Evolutionary conservation across 2,888 invertebrate species (phyloP), one percentile per base, ranked within the genome.

Genomic region (Leptopilina drosophilae): DNA sequence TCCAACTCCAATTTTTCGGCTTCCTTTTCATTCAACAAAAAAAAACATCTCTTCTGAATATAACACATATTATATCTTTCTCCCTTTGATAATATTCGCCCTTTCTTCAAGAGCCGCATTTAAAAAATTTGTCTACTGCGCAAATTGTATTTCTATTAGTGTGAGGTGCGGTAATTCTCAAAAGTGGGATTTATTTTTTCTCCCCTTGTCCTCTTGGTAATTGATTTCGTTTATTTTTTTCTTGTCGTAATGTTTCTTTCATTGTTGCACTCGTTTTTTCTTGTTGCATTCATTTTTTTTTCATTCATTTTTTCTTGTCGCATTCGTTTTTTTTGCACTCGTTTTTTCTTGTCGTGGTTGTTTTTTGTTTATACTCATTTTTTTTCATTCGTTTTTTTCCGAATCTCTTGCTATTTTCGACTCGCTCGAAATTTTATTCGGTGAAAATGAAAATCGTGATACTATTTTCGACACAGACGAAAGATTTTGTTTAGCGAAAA

Each of bases 1-100:
- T 64, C 65, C 20, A 77, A 69, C 53, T 73, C 66, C 69, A 73
- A 64, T 73, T 64, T n/a, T 64, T 46, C 49, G 33, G 14, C 26
- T 76, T 20, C n/a, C 65, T 65, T 33, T 49, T 77, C 64, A 64
- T 11, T 46, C 59, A 53, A 67, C 20, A 78, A 33, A 33, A 33
- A 33, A 33, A 33, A 33, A 33, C 5, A 33, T 65, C 33, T 64
- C 59, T 64, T 64, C 40, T 64, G 49, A 66, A 75, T 64, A 42
- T 8, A 6, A 40, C 14, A n/a, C 62, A 62, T 15, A 20, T 15
- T 62, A 62, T n/a, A 62, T 62, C 2, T 33, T 5, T 33, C 5
- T 33, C 33, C 5, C 5, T 33, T 4, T 33, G 1, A 33, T 33
- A 33, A 15, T n/a, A 62, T 15, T 7, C 15, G 64, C 12, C 33